Conservation (phyloP, 2,113 vertebrate genomes). For the Odocoileus virginianus region DNA sequence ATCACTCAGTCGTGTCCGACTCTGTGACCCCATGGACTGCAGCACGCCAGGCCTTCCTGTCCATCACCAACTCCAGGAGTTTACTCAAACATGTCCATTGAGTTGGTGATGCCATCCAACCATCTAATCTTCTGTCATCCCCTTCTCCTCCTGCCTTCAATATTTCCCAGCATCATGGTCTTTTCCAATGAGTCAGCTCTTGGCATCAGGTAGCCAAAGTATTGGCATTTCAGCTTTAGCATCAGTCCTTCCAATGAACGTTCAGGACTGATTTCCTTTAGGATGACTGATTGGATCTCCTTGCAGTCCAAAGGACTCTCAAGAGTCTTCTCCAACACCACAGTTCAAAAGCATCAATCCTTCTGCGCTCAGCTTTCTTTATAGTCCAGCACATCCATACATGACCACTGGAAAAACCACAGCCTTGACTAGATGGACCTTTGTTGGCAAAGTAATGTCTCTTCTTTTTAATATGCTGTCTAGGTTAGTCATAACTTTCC, state of each 20-base stretch:
- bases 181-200: neutral
- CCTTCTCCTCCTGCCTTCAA: neutral
- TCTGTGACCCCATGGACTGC: neutral
- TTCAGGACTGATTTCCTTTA: neutral
- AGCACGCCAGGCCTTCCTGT: rapidly evolving
- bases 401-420: neutral
- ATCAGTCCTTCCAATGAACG: neutral
- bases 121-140: rapidly evolving
- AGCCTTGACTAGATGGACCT: no score
- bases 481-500: no score
- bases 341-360: neutral
- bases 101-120: neutral
- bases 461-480: no score
- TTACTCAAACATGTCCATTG: neutral
- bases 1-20: neutral
- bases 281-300: neutral
- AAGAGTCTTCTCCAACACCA: neutral
- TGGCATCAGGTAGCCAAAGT: neutral
- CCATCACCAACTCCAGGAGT: neutral
- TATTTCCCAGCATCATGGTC: neutral
- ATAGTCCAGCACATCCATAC: neutral
- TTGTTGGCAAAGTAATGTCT: no score
- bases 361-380: neutral
- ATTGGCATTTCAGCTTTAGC: neutral
- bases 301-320: neutral